A percentile compares a stretch with the other conserved stretches of the same genome.
phyloP scores from a whole-genome alignment of 2,113 vertebrate species.

The Hiodon alosoides region DNA sequence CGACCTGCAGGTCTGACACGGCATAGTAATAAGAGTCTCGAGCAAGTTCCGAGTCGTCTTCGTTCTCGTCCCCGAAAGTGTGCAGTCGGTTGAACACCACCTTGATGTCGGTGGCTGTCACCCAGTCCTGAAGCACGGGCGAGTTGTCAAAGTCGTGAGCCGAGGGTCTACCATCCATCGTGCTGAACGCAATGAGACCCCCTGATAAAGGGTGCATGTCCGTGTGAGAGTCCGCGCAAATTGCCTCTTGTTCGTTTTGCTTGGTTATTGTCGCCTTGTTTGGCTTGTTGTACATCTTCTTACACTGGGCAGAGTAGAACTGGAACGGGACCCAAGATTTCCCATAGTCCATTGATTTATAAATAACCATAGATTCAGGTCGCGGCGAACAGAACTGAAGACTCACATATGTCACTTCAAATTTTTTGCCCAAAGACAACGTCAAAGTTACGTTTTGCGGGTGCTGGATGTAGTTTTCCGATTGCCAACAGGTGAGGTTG shows the following conservation, averaged over 20 bases:
- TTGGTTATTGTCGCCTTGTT: conserved; percentile 87
- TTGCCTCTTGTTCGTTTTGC: conserved; percentile 97
- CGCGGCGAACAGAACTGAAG: conserved; percentile 94
- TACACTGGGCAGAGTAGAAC: conserved; percentile 93
- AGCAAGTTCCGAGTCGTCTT: conserved; percentile 90
- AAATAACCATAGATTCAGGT: conserved; percentile 93
- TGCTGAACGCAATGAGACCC: conserved; percentile 97
- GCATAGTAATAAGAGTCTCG: conserved; percentile 93
- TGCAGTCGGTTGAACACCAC: conserved; percentile 88
- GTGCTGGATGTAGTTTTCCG: conserved; percentile 85
- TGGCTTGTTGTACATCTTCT: conserved; percentile 90
- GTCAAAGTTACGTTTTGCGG: conserved; percentile 90
- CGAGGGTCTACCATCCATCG: conserved; percentile 90
- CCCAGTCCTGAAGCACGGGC: conserved; percentile 98
- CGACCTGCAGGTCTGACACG: conserved; percentile 94
- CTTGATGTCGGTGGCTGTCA: conserved; percentile 93
- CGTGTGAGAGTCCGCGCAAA: conserved; percentile 95
- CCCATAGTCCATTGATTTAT: conserved; percentile 97
- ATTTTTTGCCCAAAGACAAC: conserved; percentile 89
- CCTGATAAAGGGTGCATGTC: conserved; percentile 88
- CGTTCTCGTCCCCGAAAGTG: conserved; percentile 89
- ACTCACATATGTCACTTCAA: conserved; percentile 97
- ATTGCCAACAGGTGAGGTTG: conserved; percentile 98
- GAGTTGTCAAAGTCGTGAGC: conserved; percentile 99
- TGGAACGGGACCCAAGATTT: conserved; percentile 96